These are phyloP conservation scores for Fukomys damarensis DNA, from an alignment of 2,113 vertebrate species.

Conservation along the genomic window DNA sequence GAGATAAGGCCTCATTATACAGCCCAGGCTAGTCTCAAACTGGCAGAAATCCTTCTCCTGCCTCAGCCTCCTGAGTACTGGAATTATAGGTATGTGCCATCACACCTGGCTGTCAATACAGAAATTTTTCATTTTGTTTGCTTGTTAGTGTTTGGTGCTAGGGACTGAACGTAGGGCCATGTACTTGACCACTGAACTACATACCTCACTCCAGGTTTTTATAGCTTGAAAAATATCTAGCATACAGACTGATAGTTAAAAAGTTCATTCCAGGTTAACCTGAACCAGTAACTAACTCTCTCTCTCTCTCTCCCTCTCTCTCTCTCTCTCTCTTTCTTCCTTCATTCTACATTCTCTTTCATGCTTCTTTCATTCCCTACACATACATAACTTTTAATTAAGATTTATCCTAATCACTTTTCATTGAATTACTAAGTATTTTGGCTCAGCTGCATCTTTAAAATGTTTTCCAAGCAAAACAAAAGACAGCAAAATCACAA, in stretches of 20 bases:
- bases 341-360: background rate
- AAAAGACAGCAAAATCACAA: background rate
- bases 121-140: background rate
- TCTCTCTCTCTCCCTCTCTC: background rate
- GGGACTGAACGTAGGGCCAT: background rate
- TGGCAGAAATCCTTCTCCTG: background rate
- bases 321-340: background rate
- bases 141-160: background rate
- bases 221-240: background rate
- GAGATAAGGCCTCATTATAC: background rate
- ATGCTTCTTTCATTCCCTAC: background rate
- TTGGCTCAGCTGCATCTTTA: background rate
- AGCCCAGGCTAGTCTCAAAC: background rate
- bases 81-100: background rate
- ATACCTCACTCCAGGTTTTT: background rate
- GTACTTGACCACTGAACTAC: background rate
- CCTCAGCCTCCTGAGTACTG: background rate
- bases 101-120: background rate
- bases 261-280: background rate
- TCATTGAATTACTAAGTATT: slow-evolving; percentile 10
- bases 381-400: background rate
- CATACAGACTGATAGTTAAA: background rate
- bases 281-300: background rate
- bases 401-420: background rate
- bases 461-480: slow-evolving; percentile 45